Base-by-base conservation (phyloP, 2,797 vertebrate species). In the Enteromius anoplus region DNA sequence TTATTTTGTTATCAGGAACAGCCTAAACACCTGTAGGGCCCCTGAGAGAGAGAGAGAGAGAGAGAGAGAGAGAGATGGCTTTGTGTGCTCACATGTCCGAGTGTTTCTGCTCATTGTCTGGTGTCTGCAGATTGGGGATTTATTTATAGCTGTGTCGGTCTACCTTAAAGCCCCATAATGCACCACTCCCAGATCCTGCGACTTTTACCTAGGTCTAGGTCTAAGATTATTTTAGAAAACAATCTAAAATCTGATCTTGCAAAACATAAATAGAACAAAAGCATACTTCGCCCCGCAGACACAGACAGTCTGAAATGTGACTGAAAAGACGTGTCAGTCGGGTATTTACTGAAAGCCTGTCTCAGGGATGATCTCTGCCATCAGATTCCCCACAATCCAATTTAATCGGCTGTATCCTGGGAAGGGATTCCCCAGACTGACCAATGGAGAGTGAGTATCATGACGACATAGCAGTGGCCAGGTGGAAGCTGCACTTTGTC, bases 301-400 rank as follows among this genome's bases (percentile, higher is more conserved):
- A 75, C 45, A 42, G 29, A 64, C 40, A 26, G 34, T 42, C 45
- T 72, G 42, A 65, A 73, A 73, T 51, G 29, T 81, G 42, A 81
- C 80, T 73, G 42, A 73, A 81, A 81, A 64, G 60, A 23, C 21
- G 15, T 62, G 64, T 77, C 32, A 64, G 40, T 65, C 71, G 8
- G 77, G 75, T 75, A 58, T 21, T 82, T 76, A 76, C 55, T 45
- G 80, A 88, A 80, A 85, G 87, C 53, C 49, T 80, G 65, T 83
- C 80, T 86, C 62, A 80, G 21, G 85, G 86, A 83, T 90, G 90
- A 89, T 90, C 88, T 87, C 66, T 55, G 68, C 88, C 88, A 84
- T 83, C 80, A 89, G 90, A 90, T 91, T 88, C 86, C 89, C 78
- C 82, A 76, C 87, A 85, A 89, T 92, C 91, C 91, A 91, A 90